phyloP scores from a whole-genome alignment of 2,113 vertebrate genomes.

The Chlamydotis undulata region DNA sequence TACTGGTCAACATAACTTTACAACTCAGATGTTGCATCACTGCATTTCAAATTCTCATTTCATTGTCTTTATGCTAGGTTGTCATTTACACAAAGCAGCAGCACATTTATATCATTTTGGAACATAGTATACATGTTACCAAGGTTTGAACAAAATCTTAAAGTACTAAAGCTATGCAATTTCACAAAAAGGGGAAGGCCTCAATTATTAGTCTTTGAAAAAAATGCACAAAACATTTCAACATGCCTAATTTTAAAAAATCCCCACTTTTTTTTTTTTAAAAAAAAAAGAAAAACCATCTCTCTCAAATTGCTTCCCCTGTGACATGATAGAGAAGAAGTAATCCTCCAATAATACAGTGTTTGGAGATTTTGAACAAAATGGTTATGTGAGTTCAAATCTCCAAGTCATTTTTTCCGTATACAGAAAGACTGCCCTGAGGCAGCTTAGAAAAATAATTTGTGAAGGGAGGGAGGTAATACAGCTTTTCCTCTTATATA shows the following conservation, averaged over 20 bases:
- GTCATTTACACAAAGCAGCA: background rate
- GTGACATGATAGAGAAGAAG: background rate
- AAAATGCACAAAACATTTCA: background rate
- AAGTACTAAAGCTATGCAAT: background rate
- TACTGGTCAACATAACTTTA: background rate
- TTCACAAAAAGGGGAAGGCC: background rate
- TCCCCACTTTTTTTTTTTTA: background rate
- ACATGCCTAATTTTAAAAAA: background rate
- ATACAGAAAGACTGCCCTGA: background rate
- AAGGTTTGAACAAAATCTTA: background rate
- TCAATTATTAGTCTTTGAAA: background rate
- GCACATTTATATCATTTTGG: background rate
- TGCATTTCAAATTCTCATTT: background rate
- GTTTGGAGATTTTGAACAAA: background rate
- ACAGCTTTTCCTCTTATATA: background rate
- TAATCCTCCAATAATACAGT: background rate
- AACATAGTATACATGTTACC: background rate
- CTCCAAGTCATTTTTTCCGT: background rate
- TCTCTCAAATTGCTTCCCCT: background rate
- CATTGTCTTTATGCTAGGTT: background rate
- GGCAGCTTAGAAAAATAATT: background rate
- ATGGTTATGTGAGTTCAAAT: background rate
- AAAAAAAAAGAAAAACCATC: too few relatives aligned
- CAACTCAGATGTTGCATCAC: background rate
- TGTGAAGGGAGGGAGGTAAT: fast-evolving